Base-by-base conservation (phyloP, 2,797 vertebrate species). In the Lithobates pipiens region DNA sequence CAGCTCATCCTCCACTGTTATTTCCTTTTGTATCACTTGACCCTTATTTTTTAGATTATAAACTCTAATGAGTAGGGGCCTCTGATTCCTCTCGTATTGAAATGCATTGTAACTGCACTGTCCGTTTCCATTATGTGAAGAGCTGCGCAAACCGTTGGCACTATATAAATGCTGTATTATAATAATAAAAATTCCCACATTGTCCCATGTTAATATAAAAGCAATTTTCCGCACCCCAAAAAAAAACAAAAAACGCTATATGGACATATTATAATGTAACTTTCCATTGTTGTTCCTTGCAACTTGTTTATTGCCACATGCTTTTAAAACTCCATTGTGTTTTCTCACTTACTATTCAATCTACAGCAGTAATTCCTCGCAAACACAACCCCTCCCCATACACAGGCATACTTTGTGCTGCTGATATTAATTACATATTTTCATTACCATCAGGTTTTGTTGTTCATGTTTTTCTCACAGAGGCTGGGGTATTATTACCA, bases 341-440 rank as follows among this genome's bases (percentile, higher is more conserved):
- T 92, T 94, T 94, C 95, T 93, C 39, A 39, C 39, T 39, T 92
- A 93, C 92, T 93, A 91, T 93, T 94, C 90, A 87, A 91, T 94
- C 93, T 95, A 94, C 94, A 93, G 93, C 94, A 93, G 92, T 92
- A 93, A 94, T 95, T 95, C 95, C 94, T 94, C 93, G 92, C 93
- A 95, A 94, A 93, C 93, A 94, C 94, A 93, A 91, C 68, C 83
- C 77, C 83, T 69, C 25, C 70, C 42, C 69, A 57, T 85, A 90
- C 79, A 25, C 36, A 91, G 92, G 89, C 92, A 93, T 91, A 90
- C 92, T 94, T 94, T 95, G 93, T 93, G 89, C 91, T 93, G 94
- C 94, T 94, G 95, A 95, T 95, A 95, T 95, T 95, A 95, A 95
- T 95, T 95, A 94, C 93, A 94, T 94, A 94, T 95, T 95, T 95